These are phyloP conservation scores for Psittacula echo DNA, from an alignment of 2,797 vertebrate species.

Conservation along the genomic window DNA sequence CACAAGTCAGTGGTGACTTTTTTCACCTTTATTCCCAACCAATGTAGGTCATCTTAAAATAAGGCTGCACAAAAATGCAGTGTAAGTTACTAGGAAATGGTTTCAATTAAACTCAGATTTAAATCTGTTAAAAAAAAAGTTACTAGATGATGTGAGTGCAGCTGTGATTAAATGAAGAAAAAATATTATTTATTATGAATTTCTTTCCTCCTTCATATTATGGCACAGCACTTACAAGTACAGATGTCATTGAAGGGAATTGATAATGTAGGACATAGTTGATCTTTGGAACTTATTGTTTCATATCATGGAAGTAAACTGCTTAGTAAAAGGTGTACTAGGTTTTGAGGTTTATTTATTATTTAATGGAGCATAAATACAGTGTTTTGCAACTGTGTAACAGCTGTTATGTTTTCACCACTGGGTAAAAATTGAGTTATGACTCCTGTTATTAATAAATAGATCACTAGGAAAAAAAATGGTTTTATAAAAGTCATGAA, in stretches of 20 bases:
- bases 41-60: constrained; percentile 30
- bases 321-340: neutral
- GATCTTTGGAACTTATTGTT: constrained; percentile 50
- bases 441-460: neutral
- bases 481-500: neutral
- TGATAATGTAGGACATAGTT: constrained; percentile 3
- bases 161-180: constrained; percentile 11
- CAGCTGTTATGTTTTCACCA: constrained; percentile 4
- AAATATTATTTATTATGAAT: neutral
- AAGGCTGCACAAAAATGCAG: neutral
- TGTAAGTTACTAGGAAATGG: neutral
- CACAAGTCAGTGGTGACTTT: neutral
- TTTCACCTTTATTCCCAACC: constrained; percentile 37
- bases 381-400: constrained; percentile 19
- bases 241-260: neutral
- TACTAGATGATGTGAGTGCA: neutral
- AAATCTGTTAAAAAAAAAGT: neutral
- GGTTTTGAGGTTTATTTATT: constrained; percentile 34
- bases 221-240: neutral
- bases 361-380: neutral
- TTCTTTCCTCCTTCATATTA: neutral
- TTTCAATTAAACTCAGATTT: neutral
- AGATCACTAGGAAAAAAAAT: neutral
- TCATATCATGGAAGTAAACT: constrained; percentile 3
- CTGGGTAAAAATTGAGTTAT: constrained; percentile 4